Percentiles rank a stretch among this genome's conserved stretches.
Conservation (phyloP, 2,888 invertebrate genomes). For the Melanostoma scalare region DNA sequence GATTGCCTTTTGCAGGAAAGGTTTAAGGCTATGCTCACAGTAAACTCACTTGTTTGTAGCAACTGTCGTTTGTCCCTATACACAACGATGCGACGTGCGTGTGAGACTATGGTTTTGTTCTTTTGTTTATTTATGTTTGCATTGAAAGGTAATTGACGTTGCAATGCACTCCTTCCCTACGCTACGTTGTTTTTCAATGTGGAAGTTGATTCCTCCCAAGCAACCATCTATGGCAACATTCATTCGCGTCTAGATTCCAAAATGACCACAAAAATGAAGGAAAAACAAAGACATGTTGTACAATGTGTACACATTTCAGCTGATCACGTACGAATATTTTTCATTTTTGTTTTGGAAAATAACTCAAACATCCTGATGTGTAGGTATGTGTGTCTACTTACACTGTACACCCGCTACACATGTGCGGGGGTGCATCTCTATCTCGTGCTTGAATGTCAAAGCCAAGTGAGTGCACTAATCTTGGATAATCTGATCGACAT, state of each 20-base stretch:
- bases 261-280: slow-evolving; percentile 33
- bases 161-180: slow-evolving; percentile 31
- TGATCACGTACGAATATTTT: slow-evolving; percentile 53
- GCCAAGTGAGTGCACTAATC: slow-evolving; percentile 18
- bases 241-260: slow-evolving; percentile 43
- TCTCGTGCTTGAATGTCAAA: slow-evolving; percentile 56
- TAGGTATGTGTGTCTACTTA: not conserved
- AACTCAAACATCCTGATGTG: slow-evolving; percentile 39
- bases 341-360: slow-evolving; percentile 16
- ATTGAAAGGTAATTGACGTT: slow-evolving; percentile 67
- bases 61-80: slow-evolving; percentile 7
- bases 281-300: slow-evolving; percentile 11
- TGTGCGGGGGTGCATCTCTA: slow-evolving; percentile 17
- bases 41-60: not conserved
- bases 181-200: slow-evolving; percentile 2
- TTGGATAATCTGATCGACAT: slow-evolving; percentile 41
- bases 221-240: slow-evolving; percentile 43
- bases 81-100: slow-evolving; percentile 1
- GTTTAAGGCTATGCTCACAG: not conserved
- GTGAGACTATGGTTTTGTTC: not conserved
- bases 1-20: slow-evolving; percentile 39
- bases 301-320: not conserved
- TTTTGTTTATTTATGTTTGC: slow-evolving; percentile 31
- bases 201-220: slow-evolving; percentile 43
- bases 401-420: slow-evolving; percentile 28